Percentiles rank a stretch among this genome's conserved stretches.
These are phyloP conservation scores for Melospiza georgiana DNA, from an alignment of 2,113 vertebrate genomes.

Conservation along the genomic window DNA sequence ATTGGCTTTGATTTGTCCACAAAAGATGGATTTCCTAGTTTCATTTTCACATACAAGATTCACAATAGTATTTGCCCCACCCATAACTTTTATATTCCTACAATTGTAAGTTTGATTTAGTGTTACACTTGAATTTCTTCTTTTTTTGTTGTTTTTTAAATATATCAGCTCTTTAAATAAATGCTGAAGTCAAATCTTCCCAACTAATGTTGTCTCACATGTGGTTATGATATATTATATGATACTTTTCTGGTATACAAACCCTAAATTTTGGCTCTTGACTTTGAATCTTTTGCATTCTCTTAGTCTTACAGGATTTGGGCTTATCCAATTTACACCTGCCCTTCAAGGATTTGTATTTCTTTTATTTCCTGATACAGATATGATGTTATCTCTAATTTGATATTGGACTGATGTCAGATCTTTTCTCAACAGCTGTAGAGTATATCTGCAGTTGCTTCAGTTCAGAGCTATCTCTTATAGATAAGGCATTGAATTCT, in stretches of 20 bases:
- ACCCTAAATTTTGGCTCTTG: background rate
- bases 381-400: conserved; percentile 44
- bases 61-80: background rate
- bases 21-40: conserved; percentile 1
- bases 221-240: background rate
- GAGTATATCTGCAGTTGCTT: background rate
- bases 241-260: background rate
- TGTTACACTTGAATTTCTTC: background rate
- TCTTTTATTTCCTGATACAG: conserved; percentile 16
- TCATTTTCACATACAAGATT: background rate
- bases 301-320: background rate
- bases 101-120: background rate
- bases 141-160: background rate
- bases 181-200: background rate
- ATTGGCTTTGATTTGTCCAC: background rate
- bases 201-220: background rate
- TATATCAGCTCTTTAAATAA: background rate
- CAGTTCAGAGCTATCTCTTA: conserved; percentile 1
- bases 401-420: background rate
- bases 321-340: conserved; percentile 34
- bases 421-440: background rate
- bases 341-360: conserved; percentile 40
- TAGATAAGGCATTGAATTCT: background rate
- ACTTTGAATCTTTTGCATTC: background rate
- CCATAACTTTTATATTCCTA: background rate